Evolutionary conservation across 2,888 invertebrate genomes (phyloP), one percentile per base, ranked within the genome.

Genomic region (Clitarchus hookeri): DNA sequence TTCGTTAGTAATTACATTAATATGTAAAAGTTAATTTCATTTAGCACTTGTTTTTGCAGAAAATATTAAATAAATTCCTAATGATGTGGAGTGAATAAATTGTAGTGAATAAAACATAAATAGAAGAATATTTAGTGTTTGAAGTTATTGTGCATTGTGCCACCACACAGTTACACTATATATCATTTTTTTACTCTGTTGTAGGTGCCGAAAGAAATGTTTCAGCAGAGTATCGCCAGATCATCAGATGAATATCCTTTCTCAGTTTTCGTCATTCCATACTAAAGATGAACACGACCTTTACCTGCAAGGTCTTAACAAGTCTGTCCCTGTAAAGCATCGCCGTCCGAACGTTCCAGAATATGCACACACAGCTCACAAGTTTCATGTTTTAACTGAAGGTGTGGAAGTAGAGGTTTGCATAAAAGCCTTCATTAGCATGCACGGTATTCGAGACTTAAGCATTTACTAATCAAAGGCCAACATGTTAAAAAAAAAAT

Each of bases 131-230:
- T 19, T 8, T 65, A 6, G 16, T 65, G 16, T 65, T 65, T 65
- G 65, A 65, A 16, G 65, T 65, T 65, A n/a, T n/a, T n/a, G n/a
- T n/a, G n/a, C n/a, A 65, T 16, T 9, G 19, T 65, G 19, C 65
- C 65, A 65, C 16, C 65, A 65, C 23, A 19, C 23, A 65, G 65
- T 65, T 8, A 12, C 16, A 65, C 65, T 65, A 65, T 8, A 65
- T 65, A 65, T 65, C 16, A 23, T 12, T 65, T 8, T 19, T 65
- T 19, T 6, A 65, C 65, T 65, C 6, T 65, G 65, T 65, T 65
- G 65, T 65, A 65, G 65, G 65, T 65, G 65, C 65, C 65, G 65
- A 16, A 65, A 65, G 65, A 65, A 65, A 65, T 65, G 65, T 65
- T 65, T 65, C 65, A 65, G 6, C 48, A 48, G 48, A 48, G 48